Conservation (phyloP, 1,140 invertebrate genomes). For the Grapholita molesta region DNA sequence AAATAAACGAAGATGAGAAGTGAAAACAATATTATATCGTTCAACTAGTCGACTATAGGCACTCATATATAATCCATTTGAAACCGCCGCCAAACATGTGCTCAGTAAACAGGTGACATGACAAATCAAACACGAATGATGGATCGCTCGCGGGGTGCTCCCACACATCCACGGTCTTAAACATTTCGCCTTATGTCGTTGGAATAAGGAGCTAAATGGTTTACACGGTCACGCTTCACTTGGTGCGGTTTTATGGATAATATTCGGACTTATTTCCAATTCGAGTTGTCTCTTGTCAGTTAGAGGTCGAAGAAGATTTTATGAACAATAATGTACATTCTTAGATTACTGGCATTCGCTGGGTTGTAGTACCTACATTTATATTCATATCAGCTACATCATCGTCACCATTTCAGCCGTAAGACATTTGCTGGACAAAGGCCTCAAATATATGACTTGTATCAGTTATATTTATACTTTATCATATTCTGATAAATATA, state of each 20-base stretch:
- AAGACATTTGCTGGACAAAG: too few species aligned
- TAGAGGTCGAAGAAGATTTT: background rate
- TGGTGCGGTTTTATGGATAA: background rate
- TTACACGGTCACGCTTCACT: too few species aligned
- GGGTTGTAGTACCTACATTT: too few species aligned
- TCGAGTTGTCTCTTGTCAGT: background rate
- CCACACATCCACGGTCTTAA: background rate
- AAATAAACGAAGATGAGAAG: too few species aligned
- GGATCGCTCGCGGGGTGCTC: background rate
- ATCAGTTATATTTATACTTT: too few species aligned
- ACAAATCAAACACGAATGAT: background rate
- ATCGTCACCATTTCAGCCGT: too few species aligned
- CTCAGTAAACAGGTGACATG: background rate
- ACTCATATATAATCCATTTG: background rate
- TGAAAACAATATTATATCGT: too few species aligned
- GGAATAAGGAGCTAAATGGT: background rate
- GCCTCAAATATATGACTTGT: too few species aligned
- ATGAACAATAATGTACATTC: too few species aligned
- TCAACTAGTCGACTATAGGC: background rate
- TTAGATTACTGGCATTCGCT: too few species aligned
- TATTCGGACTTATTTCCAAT: background rate
- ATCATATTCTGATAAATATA: too few species aligned
- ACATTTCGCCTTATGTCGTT: background rate
- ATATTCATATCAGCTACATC: too few species aligned
- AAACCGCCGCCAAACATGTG: background rate